Conservation (phyloP, 1,140 invertebrate genomes). For the Holcopasites calliopsidis region DNA sequence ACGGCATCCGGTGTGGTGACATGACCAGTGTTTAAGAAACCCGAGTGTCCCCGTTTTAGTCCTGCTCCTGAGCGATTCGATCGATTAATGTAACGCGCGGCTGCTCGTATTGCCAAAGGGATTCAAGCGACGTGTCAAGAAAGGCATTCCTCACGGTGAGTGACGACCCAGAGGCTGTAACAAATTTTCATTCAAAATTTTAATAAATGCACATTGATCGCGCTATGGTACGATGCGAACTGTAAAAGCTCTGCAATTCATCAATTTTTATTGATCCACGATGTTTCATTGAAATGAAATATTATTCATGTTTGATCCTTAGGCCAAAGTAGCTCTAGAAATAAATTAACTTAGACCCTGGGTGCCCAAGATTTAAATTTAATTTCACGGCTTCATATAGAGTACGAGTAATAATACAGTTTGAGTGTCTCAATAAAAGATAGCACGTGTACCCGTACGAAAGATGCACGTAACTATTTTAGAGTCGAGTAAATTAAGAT, state of each 20-base stretch:
- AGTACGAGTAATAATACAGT: neutral
- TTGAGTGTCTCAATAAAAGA: neutral
- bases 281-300: neutral
- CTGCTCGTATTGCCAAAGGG: constrained; percentile 32
- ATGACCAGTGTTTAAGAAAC: constrained; percentile 71
- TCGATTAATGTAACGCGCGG: constrained; percentile 55
- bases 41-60: constrained; percentile 62
- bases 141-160: constrained; percentile 56
- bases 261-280: neutral
- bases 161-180: constrained; percentile 13
- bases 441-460: neutral
- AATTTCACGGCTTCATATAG: neutral
- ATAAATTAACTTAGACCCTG: neutral
- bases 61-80: neutral
- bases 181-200: neutral
- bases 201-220: neutral
- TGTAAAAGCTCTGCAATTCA: neutral
- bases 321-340: neutral
- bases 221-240: neutral
- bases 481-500: neutral
- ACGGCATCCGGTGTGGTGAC: constrained; percentile 76
- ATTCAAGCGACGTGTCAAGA: constrained; percentile 26
- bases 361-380: neutral
- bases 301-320: too few relatives aligned
- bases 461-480: neutral